phyloP scores from a whole-genome alignment of 2,888 invertebrate species.

The Dioctria rufipes region DNA sequence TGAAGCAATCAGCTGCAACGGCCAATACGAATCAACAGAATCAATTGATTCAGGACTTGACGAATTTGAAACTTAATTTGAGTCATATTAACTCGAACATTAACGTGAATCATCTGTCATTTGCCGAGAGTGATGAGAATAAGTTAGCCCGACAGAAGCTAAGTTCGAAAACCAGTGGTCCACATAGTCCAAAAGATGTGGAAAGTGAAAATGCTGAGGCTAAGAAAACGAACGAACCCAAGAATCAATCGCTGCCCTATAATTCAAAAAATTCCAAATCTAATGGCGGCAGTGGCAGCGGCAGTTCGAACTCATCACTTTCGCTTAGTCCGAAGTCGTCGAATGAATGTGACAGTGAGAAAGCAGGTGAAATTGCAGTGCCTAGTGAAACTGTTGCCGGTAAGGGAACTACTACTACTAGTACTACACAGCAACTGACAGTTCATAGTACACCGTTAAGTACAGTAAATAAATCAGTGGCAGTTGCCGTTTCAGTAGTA shows the following conservation, averaged over 20 bases:
- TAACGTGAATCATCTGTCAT: constrained; percentile 73
- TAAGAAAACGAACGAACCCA: constrained; percentile 84
- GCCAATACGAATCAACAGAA: constrained; percentile 70
- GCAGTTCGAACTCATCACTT: constrained; percentile 21
- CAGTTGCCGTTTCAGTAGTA: constrained; percentile 66
- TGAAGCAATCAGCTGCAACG: constrained; percentile 68
- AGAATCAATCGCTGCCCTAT: constrained; percentile 92
- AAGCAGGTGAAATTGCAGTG: constrained; percentile 65
- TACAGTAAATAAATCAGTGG: constrained; percentile 70
- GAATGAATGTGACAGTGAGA: constrained; percentile 64
- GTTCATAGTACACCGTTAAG: constrained; percentile 74
- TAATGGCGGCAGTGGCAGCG: too few species aligned
- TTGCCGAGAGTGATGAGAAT: constrained; percentile 74
- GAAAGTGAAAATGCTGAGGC: constrained; percentile 51
- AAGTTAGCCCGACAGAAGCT: constrained; percentile 70
- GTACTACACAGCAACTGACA: constrained; percentile 71
- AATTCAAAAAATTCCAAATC: constrained; percentile 76
- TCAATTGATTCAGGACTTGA: constrained; percentile 70
- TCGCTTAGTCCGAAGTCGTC: constrained; percentile 57
- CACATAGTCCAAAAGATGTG: constrained; percentile 45
- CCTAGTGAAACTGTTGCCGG: constrained; percentile 64
- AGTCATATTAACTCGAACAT: constrained; percentile 70
- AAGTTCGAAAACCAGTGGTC: constrained; percentile 56
- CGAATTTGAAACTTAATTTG: constrained; percentile 67
- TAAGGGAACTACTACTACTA: constrained; percentile 63